Evolutionary conservation across 2,113 vertebrate species (phyloP), one percentile per base, ranked within the genome.

Genomic region (Cavia porcellus): DNA sequence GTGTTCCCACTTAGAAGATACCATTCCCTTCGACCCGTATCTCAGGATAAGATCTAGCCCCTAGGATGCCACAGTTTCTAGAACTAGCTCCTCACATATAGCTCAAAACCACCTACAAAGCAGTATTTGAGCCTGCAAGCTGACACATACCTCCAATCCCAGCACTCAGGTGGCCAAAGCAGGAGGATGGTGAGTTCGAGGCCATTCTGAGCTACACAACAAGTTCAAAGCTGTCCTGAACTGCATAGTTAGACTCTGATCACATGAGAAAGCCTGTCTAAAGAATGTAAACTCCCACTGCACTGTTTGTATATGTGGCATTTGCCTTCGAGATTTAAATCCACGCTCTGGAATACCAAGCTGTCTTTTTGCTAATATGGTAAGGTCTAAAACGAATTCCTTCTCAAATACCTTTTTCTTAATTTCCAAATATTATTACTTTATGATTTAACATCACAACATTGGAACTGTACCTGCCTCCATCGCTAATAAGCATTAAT

Each of bases 401-500:
- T 77, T 32, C 19, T 82, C 42, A 72, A 82, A 75, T 57, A 42
- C 3, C 38, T 93, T 92, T 81, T 72, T 80, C 59, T 89, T 66
- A 35, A 86, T 25, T 89, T 96, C 62, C 84, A 89, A 61, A 64
- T 80, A 74, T n/a, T 75, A 77, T 47, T 84, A 25, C 74, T 95
- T 97, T 57, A 50, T 52, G 20, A 28, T 68, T 96, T 87, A 94
- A 80, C 55, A 28, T 50, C 45, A 77, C 59, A 92, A 59, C 6
- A 9, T 35, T 92, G 89, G 70, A 11, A 35, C 38, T 72, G 32
- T 64, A 77, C 32, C 45, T 86, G 45, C 52, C 74, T 59, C 72
- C 52, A 52, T 5, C 0, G 19, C 86, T 90, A 94, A 89, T 89
- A 93, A 89, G 20, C 55, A 91, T 86, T 75, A 96, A 97, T 38